A percentile compares a stretch with the other conserved stretches of the same genome.
phyloP scores from a whole-genome alignment of 1,140 invertebrate genomes.

The Trichonephila clavipes region DNA sequence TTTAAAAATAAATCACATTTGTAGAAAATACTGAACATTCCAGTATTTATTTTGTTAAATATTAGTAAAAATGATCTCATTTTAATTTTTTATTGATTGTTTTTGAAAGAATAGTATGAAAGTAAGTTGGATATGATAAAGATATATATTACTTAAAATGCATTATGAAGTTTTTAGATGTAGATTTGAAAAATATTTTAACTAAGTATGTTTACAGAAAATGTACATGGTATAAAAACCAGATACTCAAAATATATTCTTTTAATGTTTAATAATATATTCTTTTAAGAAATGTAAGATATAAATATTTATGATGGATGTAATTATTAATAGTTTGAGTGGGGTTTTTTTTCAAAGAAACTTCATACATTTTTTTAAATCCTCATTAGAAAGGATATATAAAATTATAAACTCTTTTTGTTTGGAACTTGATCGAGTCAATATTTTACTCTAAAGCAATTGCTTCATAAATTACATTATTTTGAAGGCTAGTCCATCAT shows the following conservation, averaged over 20 bases:
- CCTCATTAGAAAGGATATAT: no score
- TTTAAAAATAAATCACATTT: background rate
- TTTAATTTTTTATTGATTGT: background rate
- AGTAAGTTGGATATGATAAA: background rate
- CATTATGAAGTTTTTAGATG: background rate
- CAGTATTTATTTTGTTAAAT: background rate
- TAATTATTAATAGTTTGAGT: background rate
- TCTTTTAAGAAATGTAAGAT: slow-evolving; percentile 15
- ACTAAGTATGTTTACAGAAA: background rate
- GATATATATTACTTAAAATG: background rate
- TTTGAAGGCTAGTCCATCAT: no score
- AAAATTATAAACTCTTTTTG: no score
- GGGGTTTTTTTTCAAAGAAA: no score
- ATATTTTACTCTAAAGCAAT: no score
- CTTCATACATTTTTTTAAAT: no score
- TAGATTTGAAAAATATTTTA: slow-evolving; percentile 11
- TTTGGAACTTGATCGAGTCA: no score
- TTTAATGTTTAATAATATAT: slow-evolving; percentile 27
- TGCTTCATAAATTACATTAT: no score
- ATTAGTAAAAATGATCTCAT: slow-evolving; percentile 19
- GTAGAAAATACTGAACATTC: background rate
- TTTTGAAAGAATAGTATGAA: background rate
- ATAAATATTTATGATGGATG: background rate
- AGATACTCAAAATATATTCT: background rate
- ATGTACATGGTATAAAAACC: background rate